Evolutionary conservation across 2,113 vertebrate genomes (phyloP).

Genomic region (Hippocampus mohnikei): DNA sequence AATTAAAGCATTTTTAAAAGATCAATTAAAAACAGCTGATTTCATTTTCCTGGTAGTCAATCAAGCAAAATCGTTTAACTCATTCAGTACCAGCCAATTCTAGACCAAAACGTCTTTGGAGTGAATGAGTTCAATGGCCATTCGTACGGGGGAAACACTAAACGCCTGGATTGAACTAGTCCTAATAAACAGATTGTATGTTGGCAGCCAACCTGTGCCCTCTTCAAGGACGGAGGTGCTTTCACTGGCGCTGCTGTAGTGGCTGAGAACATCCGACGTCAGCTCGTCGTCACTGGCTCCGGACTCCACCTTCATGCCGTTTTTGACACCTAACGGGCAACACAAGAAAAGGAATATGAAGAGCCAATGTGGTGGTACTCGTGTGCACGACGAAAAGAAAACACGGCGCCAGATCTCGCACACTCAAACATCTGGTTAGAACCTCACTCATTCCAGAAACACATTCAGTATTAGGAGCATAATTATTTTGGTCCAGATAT

Average conservation of each 20-base stretch:
- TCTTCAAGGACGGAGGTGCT: constrained; percentile 80
- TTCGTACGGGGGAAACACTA: too few species aligned
- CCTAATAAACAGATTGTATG: neutral
- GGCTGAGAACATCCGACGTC: constrained; percentile 83
- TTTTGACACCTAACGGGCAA: constrained; percentile 64
- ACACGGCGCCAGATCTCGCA: neutral
- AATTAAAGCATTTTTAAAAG: too few species aligned
- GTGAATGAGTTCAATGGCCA: too few species aligned
- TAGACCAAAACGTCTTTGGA: too few species aligned
- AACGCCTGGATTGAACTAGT: neutral
- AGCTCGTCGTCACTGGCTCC: constrained; percentile 88
- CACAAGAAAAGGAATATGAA: neutral
- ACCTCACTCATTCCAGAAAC: neutral
- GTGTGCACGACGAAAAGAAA: neutral
- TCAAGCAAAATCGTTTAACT: too few species aligned
- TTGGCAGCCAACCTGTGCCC: constrained; percentile 68
- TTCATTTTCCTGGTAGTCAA: too few species aligned
- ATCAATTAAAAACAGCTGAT: too few species aligned
- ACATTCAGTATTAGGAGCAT: neutral
- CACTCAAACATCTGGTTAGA: neutral
- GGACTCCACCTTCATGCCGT: constrained; percentile 77
- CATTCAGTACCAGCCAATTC: too few species aligned
- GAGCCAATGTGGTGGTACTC: neutral
- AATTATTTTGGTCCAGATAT: neutral
- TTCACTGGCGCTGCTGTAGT: constrained; percentile 87